phyloP scores from a whole-genome alignment of 2,797 vertebrate species.

The Xenentodon cancila region DNA sequence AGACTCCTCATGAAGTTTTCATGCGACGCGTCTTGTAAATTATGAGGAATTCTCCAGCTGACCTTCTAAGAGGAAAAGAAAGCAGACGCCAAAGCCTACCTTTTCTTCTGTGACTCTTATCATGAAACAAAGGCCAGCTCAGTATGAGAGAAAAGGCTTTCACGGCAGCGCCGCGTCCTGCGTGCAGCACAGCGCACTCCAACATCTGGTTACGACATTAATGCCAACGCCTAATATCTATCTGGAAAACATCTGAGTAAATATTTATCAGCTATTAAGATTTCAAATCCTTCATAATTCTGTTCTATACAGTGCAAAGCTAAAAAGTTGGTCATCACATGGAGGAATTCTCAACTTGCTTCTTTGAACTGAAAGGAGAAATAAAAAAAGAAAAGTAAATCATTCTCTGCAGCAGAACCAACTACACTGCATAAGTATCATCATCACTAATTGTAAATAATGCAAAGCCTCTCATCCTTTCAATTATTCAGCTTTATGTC shows the following conservation, averaged over 20 bases:
- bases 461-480: constrained; percentile 75
- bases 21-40: constrained; percentile 81
- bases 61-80: constrained; percentile 64
- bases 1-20: constrained; percentile 82
- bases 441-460: constrained; percentile 79
- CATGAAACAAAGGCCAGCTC: constrained; percentile 67
- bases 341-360: constrained; percentile 50
- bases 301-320: constrained; percentile 42
- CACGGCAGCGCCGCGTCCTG: constrained; percentile 56
- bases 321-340: constrained; percentile 39
- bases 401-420: constrained; percentile 59
- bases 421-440: constrained; percentile 67
- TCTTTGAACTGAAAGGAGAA: constrained; percentile 51
- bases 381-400: constrained; percentile 53
- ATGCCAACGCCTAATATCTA: constrained; percentile 51
- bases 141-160: constrained; percentile 50
- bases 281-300: constrained; percentile 57
- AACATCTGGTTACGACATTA: constrained; percentile 56
- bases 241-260: constrained; percentile 60
- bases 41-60: constrained; percentile 74
- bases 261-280: constrained; percentile 74
- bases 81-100: constrained; percentile 61
- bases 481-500: constrained; percentile 80
- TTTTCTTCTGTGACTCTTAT: constrained; percentile 61
- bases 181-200: constrained; percentile 40